A percentile compares a stretch with the other conserved stretches of the same genome.
Evolutionary conservation across 2,113 vertebrate genomes (phyloP).

Genomic region (Eolophus roseicapilla): DNA sequence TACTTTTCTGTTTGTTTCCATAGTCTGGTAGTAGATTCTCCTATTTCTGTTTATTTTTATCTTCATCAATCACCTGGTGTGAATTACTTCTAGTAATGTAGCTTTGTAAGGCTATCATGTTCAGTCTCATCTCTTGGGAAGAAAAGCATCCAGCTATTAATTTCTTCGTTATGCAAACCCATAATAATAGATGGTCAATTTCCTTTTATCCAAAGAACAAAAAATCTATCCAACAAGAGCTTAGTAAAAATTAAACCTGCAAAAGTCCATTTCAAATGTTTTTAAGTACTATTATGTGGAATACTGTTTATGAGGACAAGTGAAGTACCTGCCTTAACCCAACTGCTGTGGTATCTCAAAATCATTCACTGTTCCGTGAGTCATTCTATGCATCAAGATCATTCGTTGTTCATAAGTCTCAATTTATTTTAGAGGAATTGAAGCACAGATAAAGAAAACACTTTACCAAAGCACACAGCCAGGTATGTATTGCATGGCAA

Average conservation of each 20-base stretch:
- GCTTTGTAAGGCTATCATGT: background rate
- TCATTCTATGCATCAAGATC: background rate
- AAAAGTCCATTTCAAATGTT: background rate
- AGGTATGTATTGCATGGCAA: background rate
- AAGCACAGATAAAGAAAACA: background rate
- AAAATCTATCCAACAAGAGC: background rate
- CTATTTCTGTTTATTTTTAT: background rate
- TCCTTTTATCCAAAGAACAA: background rate
- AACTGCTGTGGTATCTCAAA: background rate
- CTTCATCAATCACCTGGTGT: background rate
- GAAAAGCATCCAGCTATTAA: background rate
- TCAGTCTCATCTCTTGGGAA: background rate
- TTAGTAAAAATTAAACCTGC: background rate
- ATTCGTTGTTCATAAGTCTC: background rate
- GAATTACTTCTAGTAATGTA: background rate
- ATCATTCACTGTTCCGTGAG: background rate
- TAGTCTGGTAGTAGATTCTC: background rate
- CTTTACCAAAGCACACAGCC: rapidly evolving
- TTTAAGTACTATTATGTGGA: background rate
- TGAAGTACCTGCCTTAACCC: background rate
- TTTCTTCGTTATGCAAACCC: background rate
- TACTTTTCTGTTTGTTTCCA: background rate
- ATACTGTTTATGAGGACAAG: background rate
- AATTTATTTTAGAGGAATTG: background rate
- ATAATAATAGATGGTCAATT: background rate